Evolutionary conservation across 2,797 vertebrate species (phyloP), one percentile per base, ranked within the genome.

Genomic region (Hapalemur alaotrensis): DNA sequence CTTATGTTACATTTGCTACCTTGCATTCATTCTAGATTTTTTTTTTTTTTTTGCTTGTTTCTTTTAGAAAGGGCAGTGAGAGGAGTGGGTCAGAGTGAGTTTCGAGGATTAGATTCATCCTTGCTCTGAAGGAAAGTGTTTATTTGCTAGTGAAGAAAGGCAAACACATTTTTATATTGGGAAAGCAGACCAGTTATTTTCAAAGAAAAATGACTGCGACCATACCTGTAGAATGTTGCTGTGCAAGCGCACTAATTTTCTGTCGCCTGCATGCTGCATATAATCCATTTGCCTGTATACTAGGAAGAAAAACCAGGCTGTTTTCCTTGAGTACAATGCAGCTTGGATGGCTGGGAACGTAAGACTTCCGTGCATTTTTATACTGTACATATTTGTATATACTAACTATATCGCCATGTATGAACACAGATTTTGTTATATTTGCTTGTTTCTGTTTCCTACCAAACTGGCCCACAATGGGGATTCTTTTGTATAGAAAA

Each of bases 351-450:
- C 96, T 98, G 98, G 97, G 95, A 97, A 98, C n/a, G 35, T 82
- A 92, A 87, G 97, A 98, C 97, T 97, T 98, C 96, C 95, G 92
- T 97, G 98, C 97, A 96, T 98, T 99, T 99, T 98, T 98, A 98
- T 98, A 98, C 98, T 99, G 98, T 98, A 98, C 97, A 98, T 99
- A 98, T 96, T 93, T 99, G 99, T 99, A 98, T 98, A 98, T 98
- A 98, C 97, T 93, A 96, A 98, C 98, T 98, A 89, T 97, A 98
- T 98, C 95, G 94, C 98, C 98, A 98, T 98, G 98, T 95, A 98
- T 30, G 96, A 98, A 99, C 98, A 98, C 98, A 98, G 98, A 98
- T 98, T 98, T 98, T 98, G 98, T 99, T 98, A 98, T 98, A 98
- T 98, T 98, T 95, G 98, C 98, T 98, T 97, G 98, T 98, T 98